phyloP scores from a whole-genome alignment of 2,797 vertebrate species.

The Sebastes variabilis region DNA sequence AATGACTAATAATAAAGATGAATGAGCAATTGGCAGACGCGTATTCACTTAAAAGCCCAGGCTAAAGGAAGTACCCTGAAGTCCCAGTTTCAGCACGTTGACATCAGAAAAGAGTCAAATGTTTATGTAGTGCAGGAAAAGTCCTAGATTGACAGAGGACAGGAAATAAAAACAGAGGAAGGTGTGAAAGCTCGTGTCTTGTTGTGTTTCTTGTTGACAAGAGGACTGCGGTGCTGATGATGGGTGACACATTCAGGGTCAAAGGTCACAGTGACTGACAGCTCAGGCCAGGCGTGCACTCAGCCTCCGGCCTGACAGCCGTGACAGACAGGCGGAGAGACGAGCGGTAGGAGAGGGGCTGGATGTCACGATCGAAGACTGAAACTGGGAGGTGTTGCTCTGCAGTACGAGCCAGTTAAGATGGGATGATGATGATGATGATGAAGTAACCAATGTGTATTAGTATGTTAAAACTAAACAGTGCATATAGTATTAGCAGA shows the following conservation, averaged over 20 bases:
- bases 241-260: constrained; percentile 45
- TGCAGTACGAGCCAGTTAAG: not conserved
- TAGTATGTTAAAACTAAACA: no score
- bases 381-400: not conserved
- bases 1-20: not conserved
- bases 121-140: not conserved
- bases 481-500: no score
- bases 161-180: constrained; percentile 18
- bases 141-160: not conserved
- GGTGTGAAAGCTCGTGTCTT: constrained; percentile 38
- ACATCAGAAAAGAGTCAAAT: not conserved
- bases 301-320: constrained; percentile 39
- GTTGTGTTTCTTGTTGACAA: constrained; percentile 40
- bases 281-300: constrained; percentile 4
- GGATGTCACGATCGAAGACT: constrained; percentile 7
- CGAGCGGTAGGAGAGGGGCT: not conserved
- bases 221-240: constrained; percentile 41
- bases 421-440: not conserved
- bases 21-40: not conserved
- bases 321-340: constrained; percentile 22
- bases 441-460: no score
- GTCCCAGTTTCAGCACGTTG: not conserved
- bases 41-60: not conserved
- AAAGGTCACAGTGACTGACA: constrained; percentile 46
- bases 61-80: not conserved